Conservation (phyloP, 2,113 vertebrate species). For the Menidia beryllina region DNA sequence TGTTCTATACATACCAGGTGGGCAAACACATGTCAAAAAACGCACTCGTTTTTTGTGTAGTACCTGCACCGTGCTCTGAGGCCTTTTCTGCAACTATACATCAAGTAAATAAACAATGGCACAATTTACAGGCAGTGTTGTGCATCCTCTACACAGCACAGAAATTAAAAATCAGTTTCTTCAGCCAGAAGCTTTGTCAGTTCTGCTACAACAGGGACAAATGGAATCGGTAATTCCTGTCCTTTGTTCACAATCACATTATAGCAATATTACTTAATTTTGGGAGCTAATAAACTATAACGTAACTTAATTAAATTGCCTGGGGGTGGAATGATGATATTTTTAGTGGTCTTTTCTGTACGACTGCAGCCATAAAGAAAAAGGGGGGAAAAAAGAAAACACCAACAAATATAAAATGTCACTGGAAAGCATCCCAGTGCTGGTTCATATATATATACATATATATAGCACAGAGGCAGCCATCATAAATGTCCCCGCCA, state of each 20-base stretch:
- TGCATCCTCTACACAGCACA: background rate
- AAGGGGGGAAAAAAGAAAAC: background rate
- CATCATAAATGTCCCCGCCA: conserved; percentile 20
- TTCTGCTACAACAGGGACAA: background rate
- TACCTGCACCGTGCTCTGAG: background rate
- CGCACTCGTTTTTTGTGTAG: too few species aligned
- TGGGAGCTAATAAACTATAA: background rate
- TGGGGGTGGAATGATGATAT: background rate
- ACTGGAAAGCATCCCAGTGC: conserved; percentile 10
- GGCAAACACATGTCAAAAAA: too few species aligned
- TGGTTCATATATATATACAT: conserved; percentile 28
- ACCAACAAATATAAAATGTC: conserved; percentile 10
- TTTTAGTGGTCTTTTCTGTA: background rate
- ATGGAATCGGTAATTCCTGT: background rate
- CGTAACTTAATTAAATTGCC: background rate
- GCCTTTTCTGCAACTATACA: background rate
- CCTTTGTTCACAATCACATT: too few species aligned
- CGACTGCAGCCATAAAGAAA: background rate
- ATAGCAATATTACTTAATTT: too few species aligned
- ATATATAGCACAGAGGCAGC: conserved; percentile 24
- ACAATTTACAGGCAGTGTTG: background rate
- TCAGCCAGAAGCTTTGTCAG: too few species aligned
- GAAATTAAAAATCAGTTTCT: background rate
- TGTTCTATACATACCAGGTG: too few species aligned
- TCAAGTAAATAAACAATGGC: background rate